Evolutionary conservation across 2,113 vertebrate genomes (phyloP).

Genomic region (Melanerpes aurifrons): DNA sequence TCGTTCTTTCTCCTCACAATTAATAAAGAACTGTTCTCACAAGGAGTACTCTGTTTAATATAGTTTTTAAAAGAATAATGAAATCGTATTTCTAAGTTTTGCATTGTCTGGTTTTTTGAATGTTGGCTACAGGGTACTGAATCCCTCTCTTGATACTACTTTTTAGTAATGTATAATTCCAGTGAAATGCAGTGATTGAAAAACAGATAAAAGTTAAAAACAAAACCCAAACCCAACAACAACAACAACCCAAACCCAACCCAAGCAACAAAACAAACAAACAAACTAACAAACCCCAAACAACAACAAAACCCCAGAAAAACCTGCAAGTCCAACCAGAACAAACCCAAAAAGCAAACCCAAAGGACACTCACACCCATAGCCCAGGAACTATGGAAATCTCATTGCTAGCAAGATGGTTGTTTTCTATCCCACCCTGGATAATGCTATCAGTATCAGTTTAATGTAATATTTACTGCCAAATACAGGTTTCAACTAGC

Average conservation of each 20-base stretch:
- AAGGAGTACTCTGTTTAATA: background rate
- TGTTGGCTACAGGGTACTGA: background rate
- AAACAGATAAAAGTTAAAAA: background rate
- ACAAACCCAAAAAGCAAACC: background rate
- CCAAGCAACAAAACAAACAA: too few relatives aligned
- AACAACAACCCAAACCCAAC: too few relatives aligned
- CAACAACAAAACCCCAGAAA: too few relatives aligned
- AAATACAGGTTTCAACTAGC: background rate
- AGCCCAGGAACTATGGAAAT: background rate
- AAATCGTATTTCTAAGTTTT: background rate
- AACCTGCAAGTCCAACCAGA: background rate
- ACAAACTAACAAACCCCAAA: too few relatives aligned
- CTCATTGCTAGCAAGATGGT: background rate
- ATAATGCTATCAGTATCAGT: background rate
- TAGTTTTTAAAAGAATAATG: background rate
- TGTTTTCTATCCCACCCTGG: background rate
- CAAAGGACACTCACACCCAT: background rate
- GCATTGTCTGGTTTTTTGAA: background rate
- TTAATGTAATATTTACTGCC: slow-evolving; percentile 8
- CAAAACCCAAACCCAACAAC: too few relatives aligned
- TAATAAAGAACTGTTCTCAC: background rate
- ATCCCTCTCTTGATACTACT: background rate
- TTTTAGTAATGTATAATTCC: background rate
- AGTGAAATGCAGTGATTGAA: background rate
- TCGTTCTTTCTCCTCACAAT: background rate